These are phyloP conservation scores for Cephus sareptanus DNA, from an alignment of 2,888 invertebrate genomes.

Conservation along the genomic window DNA sequence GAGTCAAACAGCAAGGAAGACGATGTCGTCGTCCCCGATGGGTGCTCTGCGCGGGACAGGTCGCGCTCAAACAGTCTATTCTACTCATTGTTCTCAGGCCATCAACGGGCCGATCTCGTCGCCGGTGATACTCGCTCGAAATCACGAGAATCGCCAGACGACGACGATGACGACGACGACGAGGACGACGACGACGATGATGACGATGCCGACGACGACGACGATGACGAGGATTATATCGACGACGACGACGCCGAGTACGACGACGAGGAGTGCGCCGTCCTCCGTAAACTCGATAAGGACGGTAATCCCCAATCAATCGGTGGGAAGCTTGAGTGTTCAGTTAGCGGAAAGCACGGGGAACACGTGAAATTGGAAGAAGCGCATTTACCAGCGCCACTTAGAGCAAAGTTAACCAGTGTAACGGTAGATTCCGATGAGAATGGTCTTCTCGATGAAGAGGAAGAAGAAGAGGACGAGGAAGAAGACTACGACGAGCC, in stretches of 20 bases:
- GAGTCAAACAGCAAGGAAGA: conserved; percentile 30
- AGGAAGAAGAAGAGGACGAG: conserved; percentile 14
- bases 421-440: conserved; percentile 26
- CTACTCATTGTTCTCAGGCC: conserved; percentile 56
- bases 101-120: conserved; percentile 58
- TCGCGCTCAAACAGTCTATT: conserved; percentile 34
- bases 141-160: neutral
- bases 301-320: neutral
- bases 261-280: conserved; percentile 1
- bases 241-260: neutral
- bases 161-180: conserved; percentile 16
- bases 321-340: neutral
- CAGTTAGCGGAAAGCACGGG: conserved; percentile 42
- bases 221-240: conserved; percentile 23
- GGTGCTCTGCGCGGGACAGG: conserved; percentile 18
- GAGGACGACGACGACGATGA: conserved; percentile 29
- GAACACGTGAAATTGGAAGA: conserved; percentile 66
- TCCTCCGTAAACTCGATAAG: neutral
- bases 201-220: conserved; percentile 33
- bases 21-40: neutral
- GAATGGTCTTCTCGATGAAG: conserved; percentile 19
- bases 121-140: conserved; percentile 37
- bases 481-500: conserved; percentile 15
- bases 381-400: conserved; percentile 65
- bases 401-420: conserved; percentile 58